phyloP scores from a whole-genome alignment of 2,797 vertebrate genomes.

The Aulostomus chinensis region DNA sequence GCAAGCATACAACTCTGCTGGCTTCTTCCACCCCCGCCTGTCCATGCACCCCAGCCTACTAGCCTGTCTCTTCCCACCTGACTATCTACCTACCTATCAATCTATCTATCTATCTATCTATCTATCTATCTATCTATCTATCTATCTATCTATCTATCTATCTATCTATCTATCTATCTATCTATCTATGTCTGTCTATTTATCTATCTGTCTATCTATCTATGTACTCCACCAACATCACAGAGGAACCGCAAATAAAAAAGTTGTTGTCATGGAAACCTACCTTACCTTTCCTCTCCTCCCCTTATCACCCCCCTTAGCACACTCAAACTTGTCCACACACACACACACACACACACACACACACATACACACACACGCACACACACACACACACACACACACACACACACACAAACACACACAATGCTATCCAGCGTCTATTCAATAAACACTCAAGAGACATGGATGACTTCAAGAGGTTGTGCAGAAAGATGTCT shows the following conservation, averaged over 20 bases:
- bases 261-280: conserved; percentile 81
- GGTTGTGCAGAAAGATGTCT: too few species aligned
- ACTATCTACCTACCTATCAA: neutral
- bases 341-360: neutral
- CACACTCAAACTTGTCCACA: conserved; percentile 46
- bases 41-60: conserved; percentile 52
- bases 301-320: conserved; percentile 49
- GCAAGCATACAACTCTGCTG: conserved; percentile 53
- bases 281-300: conserved; percentile 58
- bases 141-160: conserved; percentile 24
- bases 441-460: too few species aligned
- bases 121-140: conserved; percentile 18
- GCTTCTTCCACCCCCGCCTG: conserved; percentile 66
- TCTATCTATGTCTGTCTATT: conserved; percentile 24
- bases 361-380: neutral
- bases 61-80: conserved; percentile 41
- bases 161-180: conserved; percentile 24
- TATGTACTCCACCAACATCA: conserved; percentile 52
- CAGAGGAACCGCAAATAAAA: conserved; percentile 70
- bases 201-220: conserved; percentile 10
- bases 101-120: conserved; percentile 2
- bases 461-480: too few species aligned
- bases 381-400: too few species aligned
- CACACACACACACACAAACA: too few species aligned
- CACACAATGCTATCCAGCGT: too few species aligned